Conservation (phyloP, 2,888 invertebrate genomes). For the Unio delphinus region DNA sequence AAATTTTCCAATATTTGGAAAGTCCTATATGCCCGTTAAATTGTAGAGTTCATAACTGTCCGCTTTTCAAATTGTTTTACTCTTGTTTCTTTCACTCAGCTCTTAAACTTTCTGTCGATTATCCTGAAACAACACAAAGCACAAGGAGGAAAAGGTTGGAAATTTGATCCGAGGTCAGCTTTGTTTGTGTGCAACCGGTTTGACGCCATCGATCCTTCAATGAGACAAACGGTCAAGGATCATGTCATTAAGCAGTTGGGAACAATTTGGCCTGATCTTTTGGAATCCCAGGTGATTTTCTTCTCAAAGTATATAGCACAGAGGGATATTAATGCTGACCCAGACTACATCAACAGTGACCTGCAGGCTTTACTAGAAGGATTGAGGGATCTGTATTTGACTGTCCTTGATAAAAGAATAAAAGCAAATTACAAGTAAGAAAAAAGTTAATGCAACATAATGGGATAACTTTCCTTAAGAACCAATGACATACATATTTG, state of each 20-base stretch:
- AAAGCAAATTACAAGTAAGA: slow-evolving; percentile 57
- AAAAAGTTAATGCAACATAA: not conserved
- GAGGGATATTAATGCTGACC: slow-evolving; percentile 34
- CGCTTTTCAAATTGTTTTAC: not conserved
- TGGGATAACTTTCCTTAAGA: too few species aligned
- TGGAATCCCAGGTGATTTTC: slow-evolving; percentile 40
- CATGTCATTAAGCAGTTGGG: slow-evolving; percentile 40
- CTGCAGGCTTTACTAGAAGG: slow-evolving; percentile 42
- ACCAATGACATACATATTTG: too few species aligned
- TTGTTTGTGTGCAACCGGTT: slow-evolving; percentile 64
- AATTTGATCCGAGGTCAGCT: slow-evolving; percentile 57
- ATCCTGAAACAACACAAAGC: slow-evolving; percentile 45
- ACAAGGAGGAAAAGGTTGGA: slow-evolving; percentile 9
- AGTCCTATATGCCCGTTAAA: not conserved
- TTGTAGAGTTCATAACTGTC: not conserved
- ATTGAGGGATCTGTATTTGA: slow-evolving; percentile 43
- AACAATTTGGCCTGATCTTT: slow-evolving; percentile 55
- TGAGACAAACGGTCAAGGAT: slow-evolving; percentile 38
- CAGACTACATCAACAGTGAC: slow-evolving; percentile 54
- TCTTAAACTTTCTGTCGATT: slow-evolving; percentile 45
- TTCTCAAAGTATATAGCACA: slow-evolving; percentile 48
- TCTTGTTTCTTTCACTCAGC: slow-evolving; percentile 24
- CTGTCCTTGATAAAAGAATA: slow-evolving; percentile 45
- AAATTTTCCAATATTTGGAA: too few species aligned
- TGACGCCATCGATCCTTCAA: slow-evolving; percentile 50